Percentiles rank a stretch among this genome's conserved stretches.
These are phyloP conservation scores for Cabera pusaria DNA, from an alignment of 2,888 invertebrate species.

Conservation along the genomic window DNA sequence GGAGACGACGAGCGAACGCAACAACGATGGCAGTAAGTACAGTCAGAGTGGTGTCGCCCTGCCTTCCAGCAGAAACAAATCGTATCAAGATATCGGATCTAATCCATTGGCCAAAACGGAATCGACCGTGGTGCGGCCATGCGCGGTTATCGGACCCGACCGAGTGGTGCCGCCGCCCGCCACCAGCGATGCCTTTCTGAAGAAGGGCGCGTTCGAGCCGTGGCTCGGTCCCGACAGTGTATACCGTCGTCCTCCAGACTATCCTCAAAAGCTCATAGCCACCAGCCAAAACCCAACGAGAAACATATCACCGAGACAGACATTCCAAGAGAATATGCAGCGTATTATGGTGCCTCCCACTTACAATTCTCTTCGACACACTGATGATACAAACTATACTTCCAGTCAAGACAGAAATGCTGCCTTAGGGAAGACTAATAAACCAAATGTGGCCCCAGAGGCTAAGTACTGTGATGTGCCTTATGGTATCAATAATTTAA, in stretches of 20 bases:
- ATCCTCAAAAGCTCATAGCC: conserved; percentile 53
- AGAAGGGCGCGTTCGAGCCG: conserved; percentile 57
- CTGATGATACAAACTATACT: conserved; percentile 55
- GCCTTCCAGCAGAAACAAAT: conserved; percentile 61
- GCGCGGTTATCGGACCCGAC: conserved; percentile 79
- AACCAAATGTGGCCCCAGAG: conserved; percentile 59
- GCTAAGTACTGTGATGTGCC: conserved; percentile 79
- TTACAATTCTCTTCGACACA: conserved; percentile 58
- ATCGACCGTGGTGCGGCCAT: conserved; percentile 63
- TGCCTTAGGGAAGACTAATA: conserved; percentile 53
- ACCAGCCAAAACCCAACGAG: conserved; percentile 60
- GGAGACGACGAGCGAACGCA: conserved; percentile 61
- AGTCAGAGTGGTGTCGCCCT: conserved; percentile 52
- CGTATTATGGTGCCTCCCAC: conserved; percentile 73
- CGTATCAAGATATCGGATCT: conserved; percentile 66
- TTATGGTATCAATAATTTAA: conserved; percentile 65
- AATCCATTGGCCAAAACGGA: conserved; percentile 71
- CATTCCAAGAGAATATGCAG: conserved; percentile 81
- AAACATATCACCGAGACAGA: conserved; percentile 81
- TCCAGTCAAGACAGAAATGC: conserved; percentile 46
- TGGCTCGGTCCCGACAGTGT: conserved; percentile 58
- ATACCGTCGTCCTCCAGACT: conserved; percentile 65
- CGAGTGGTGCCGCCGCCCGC: conserved; percentile 60
- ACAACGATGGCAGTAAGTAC: conserved; percentile 71
- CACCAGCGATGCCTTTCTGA: conserved; percentile 55